Conservation (phyloP, 30 jellyfish, hydroid and myxozoan species). For the Cassiopea xamachana region DNA sequence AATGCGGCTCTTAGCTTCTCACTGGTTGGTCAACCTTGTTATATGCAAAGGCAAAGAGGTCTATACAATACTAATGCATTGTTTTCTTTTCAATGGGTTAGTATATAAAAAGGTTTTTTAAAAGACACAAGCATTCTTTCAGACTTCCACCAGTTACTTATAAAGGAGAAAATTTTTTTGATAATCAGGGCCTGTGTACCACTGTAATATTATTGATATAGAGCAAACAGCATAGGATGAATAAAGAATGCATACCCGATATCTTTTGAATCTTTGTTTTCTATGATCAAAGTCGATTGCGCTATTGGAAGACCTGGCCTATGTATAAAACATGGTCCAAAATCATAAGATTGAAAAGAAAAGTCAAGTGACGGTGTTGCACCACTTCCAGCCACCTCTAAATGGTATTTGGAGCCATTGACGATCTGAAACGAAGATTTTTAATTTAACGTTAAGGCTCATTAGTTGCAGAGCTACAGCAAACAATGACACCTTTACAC, state of each 20-base stretch:
- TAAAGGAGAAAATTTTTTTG: too few species aligned
- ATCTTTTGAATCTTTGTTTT: conserved; percentile 80
- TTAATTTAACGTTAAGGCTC: not conserved
- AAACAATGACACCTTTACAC: too few species aligned
- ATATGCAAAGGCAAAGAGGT: too few species aligned
- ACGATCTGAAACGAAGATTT: conserved; percentile 56
- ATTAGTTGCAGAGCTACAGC: too few species aligned
- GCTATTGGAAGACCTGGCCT: conserved; percentile 94
- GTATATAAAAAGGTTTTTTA: too few species aligned
- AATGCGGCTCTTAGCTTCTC: too few species aligned
- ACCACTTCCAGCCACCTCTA: conserved; percentile 85
- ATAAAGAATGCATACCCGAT: conserved; percentile 65
- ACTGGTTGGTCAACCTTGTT: too few species aligned
- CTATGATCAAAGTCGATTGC: conserved; percentile 57
- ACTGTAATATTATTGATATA: not conserved
- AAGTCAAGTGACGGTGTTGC: conserved; percentile 76
- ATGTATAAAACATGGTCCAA: conserved; percentile 95
- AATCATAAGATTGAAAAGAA: conserved; percentile 77
- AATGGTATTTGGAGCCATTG: conserved; percentile 82
- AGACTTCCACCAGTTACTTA: too few species aligned
- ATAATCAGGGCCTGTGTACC: not conserved
- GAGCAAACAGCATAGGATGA: not conserved
- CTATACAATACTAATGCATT: too few species aligned
- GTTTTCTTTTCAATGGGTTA: too few species aligned
- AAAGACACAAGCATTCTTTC: too few species aligned